Evolutionary conservation across 2,888 invertebrate genomes (phyloP).

Genomic region (Unio pictorum): DNA sequence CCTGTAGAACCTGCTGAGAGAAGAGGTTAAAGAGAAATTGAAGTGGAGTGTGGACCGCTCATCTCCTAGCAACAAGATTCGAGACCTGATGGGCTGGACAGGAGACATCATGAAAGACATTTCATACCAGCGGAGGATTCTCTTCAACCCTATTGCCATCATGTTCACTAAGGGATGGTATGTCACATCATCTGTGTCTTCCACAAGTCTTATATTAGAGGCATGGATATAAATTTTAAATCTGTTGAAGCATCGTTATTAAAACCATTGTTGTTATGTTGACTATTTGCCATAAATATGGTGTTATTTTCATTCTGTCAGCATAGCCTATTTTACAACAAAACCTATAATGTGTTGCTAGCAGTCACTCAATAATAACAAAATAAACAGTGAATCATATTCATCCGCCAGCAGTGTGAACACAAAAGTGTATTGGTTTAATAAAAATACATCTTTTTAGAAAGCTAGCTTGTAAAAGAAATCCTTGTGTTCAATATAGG

Average conservation of each 20-base stretch:
- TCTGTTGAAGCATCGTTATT: neutral
- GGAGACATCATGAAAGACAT: constrained; percentile 71
- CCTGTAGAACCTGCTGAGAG: constrained; percentile 66
- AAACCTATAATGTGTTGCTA: too few species aligned
- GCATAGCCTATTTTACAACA: too few species aligned
- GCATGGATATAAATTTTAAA: neutral
- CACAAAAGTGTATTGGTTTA: too few species aligned
- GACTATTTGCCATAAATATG: too few species aligned
- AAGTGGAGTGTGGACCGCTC: constrained; percentile 71
- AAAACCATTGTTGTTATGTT: neutral
- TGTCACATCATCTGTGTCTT: constrained; percentile 11
- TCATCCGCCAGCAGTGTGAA: too few species aligned
- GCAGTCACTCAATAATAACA: too few species aligned
- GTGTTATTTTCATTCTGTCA: too few species aligned
- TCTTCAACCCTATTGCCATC: constrained; percentile 67
- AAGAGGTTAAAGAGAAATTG: constrained; percentile 70
- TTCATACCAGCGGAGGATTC: constrained; percentile 68
- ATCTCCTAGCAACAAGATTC: constrained; percentile 71
- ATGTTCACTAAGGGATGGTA: constrained; percentile 71
- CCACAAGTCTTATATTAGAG: neutral
- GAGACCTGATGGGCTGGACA: constrained; percentile 71
- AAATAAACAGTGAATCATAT: too few species aligned
- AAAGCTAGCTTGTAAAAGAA: too few species aligned
- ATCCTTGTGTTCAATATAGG: too few species aligned
- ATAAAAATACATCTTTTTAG: too few species aligned